phyloP scores from a whole-genome alignment of 2,113 vertebrate genomes.

The Thinocorus orbignyianus region DNA sequence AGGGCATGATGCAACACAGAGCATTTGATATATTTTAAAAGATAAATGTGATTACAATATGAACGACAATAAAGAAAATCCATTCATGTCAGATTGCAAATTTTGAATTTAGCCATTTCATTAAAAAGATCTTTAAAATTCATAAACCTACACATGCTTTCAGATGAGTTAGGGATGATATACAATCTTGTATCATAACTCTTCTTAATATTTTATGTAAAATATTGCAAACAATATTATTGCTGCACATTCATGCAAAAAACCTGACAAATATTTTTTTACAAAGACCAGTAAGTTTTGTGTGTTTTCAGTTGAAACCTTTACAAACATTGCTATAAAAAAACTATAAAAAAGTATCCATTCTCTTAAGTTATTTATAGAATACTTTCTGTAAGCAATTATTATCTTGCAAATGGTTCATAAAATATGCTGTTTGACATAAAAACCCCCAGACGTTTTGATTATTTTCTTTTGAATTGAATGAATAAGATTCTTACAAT shows the following conservation, averaged over 20 bases:
- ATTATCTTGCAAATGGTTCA: neutral
- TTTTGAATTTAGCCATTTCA: neutral
- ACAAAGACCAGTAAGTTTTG: neutral
- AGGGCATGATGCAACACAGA: neutral
- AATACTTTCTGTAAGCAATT: neutral
- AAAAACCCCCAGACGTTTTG: neutral
- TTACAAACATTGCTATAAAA: neutral
- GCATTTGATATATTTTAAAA: neutral
- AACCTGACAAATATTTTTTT: neutral
- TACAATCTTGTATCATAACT: neutral
- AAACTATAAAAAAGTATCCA: neutral
- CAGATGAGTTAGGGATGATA: neutral
- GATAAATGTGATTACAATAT: neutral
- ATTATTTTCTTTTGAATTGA: neutral
- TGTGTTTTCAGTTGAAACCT: neutral
- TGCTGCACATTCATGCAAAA: neutral
- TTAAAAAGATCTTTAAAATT: neutral
- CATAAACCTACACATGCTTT: neutral
- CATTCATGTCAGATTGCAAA: neutral
- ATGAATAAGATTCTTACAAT: neutral
- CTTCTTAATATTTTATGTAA: neutral
- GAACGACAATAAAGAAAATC: neutral
- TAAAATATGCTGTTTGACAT: neutral
- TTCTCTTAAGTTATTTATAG: neutral
- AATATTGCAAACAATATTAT: neutral